Percentiles rank a stretch among this genome's conserved stretches.
phyloP scores from a whole-genome alignment of 2,797 vertebrate genomes.

The Pristis pectinata region DNA sequence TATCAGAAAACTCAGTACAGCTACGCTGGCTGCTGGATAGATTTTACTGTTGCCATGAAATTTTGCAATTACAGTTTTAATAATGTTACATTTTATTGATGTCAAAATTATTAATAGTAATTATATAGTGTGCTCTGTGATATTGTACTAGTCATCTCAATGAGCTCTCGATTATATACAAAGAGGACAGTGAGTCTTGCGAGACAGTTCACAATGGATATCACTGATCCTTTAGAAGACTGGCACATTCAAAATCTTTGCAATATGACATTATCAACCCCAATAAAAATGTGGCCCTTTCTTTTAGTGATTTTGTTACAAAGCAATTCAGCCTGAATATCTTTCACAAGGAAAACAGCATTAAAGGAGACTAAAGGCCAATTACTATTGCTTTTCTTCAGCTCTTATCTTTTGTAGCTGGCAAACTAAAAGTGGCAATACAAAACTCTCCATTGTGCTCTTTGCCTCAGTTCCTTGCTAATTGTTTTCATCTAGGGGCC shows the following conservation, averaged over 20 bases:
- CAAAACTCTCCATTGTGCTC: constrained; percentile 17
- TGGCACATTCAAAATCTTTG: not conserved
- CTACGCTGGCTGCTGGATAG: not conserved
- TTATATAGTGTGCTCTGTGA: not conserved
- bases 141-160: not conserved
- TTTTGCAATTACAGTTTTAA: not conserved
- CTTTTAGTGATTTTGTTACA: not conserved
- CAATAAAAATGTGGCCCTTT: not conserved
- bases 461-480: not conserved
- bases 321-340: not conserved
- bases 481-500: constrained; percentile 1
- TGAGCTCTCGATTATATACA: not conserved
- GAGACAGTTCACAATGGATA: not conserved
- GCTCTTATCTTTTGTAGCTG: constrained; percentile 10
- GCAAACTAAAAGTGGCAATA: constrained; percentile 10
- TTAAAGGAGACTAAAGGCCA: not conserved
- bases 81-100: not conserved
- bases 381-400: not conserved
- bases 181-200: not conserved
- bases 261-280: not conserved
- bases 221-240: not conserved
- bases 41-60: not conserved
- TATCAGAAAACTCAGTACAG: not conserved
- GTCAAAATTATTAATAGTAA: not conserved
- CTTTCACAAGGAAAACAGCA: not conserved